Base-by-base conservation (phyloP, 2,797 vertebrate genomes). In the Gymnodraco acuticeps region DNA sequence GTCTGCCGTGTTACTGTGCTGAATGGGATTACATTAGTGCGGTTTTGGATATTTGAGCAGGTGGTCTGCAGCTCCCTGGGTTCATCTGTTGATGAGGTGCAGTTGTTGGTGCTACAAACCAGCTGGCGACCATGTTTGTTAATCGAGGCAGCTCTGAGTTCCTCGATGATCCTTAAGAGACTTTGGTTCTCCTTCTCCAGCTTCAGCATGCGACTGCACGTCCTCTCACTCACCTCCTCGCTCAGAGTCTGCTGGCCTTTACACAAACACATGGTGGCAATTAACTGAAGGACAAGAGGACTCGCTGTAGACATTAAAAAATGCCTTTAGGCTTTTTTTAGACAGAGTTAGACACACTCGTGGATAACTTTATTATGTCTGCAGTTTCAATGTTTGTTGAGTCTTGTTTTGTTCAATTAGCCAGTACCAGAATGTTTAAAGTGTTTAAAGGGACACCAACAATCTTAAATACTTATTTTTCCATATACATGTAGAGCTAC, bases 121-220 rank as follows among this genome's bases (percentile, higher is more conserved):
- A 20, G 33, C 33, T 73, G 80, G 13, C 31, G 69, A 41, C 38
- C 62, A 10, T 42, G 79, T 80, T 83, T 82, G 92, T 93, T 96
- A 20, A 91, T 81, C 81, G 93, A 55, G 59, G 89, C 77, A 73
- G 90, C 92, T 69, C 93, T 94, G 71, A 99, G 94, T n/a, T 97
- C 96, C 91, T 98, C 96, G 38, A 98, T 90, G 11, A 93, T 97
- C 88, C 94, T 96, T 70, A 95, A 90, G 78, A 98, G 94, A 80
- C 93, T 95, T 89, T 96, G 96, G 93, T 98, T 98, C 94, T 98
- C 97, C 93, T 96, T 98, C 80, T 98, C 97, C 80, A 98, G 54
- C 89, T 96, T 97, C 64, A 98, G 92, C 74, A 98, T 92, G 31
- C 92, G 95, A 91, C 97, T 98, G 59, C 94, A 94, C n/a, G 96